phyloP scores from a whole-genome alignment of 1,140 invertebrate species.

The Platyscapa corneri region DNA sequence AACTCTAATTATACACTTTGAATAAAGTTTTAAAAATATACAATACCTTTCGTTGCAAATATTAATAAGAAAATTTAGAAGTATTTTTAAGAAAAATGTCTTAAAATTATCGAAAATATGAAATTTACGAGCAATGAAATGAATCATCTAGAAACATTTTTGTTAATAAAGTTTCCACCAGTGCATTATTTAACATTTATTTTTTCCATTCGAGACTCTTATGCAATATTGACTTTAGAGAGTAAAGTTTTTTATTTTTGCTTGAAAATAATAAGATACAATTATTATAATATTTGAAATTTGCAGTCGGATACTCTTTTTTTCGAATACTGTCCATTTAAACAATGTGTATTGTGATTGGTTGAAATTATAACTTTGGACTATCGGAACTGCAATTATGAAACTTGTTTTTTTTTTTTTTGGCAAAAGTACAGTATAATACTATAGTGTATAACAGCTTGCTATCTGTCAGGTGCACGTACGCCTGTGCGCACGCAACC shows the following conservation, averaged over 20 bases:
- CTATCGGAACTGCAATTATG: conserved; percentile 9
- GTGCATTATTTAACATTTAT: not conserved
- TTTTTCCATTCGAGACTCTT: not conserved
- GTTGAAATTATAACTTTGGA: not conserved
- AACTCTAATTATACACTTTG: no score
- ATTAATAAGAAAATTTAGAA: no score
- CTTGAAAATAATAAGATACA: not conserved
- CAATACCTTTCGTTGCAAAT: no score
- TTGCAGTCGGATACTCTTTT: not conserved
- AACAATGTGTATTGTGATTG: not conserved
- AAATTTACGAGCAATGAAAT: no score
- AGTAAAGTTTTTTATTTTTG: not conserved
- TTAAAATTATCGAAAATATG: no score
- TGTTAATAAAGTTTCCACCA: no score
- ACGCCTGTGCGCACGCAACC: conserved; percentile 42
- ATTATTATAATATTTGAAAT: not conserved
- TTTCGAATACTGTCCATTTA: not conserved
- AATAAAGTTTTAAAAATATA: no score
- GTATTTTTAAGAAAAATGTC: no score
- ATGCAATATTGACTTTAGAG: not conserved
- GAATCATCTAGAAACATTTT: no score
- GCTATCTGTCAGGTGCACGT: conserved; percentile 28
- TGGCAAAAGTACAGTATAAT: conserved; percentile 6
- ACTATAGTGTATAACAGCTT: conserved; percentile 9
- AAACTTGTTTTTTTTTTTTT: conserved; percentile 21